Base-by-base conservation (phyloP, 1,140 invertebrate species). In the Chrysoperla carnea region DNA sequence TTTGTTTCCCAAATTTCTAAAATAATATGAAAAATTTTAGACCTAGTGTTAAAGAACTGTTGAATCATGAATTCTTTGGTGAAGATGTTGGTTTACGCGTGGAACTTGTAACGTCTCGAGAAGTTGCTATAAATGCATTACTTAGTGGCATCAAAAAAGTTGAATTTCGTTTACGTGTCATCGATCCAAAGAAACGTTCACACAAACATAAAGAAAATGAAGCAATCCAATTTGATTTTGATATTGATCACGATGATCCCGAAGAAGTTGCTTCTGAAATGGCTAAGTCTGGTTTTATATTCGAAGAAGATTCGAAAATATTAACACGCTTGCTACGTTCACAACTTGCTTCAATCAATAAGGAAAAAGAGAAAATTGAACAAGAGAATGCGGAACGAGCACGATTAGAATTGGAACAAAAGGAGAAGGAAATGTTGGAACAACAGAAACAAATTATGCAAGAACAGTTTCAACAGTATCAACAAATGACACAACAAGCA, bases 191-290 rank as follows among this genome's bases (percentile, higher is more conserved):
- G 62, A 99, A 98, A 61, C 67, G 92, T 50, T 84, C 81, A 50
- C 84, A 87, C 52, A 88, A 88, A 50, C 92, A 98, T 59, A 96
- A 97, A 60, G 93, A 99, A 64, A 98, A 99, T 65, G 95, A 99
- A 67, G 95, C 94, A 7, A 96, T 99, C 52, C 92, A 98, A 63
- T 99, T 99, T 70, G 91, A 95, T 49, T 99, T 96, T 69, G 88
- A 97, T 62, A 82, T 97, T 47, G 76, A 81, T 49, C 73, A 71
- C 42, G 95, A 99, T 61, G 84, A 91, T 58, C 85, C 89, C 46
- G 90, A 98, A 56, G 85, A 92, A 57, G 86, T 99, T 44, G 90
- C 92, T 37, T 78, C 84, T 55, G 94, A 96, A 64, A 95, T 99
- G 93, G 84, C 81, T 17, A 86, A 87, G 55, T 83, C 84, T 8